phyloP scores from a whole-genome alignment of 2,113 vertebrate species.

The Dendropsophus ebraccatus region DNA sequence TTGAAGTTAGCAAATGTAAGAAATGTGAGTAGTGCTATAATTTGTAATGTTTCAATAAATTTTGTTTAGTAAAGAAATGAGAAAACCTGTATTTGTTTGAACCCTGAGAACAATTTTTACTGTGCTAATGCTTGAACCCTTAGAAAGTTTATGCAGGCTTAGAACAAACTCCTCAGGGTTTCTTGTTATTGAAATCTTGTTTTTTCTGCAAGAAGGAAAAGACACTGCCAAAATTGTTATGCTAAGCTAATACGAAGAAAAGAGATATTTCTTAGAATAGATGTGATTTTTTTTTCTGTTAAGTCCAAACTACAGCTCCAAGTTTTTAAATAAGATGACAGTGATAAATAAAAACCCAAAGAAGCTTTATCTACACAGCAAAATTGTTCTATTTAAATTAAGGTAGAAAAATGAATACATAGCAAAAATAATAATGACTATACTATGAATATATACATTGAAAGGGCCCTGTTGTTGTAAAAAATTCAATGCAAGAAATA shows the following conservation, averaged over 20 bases:
- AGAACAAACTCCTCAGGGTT: neutral
- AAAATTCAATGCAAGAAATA: neutral
- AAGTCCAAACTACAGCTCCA: neutral
- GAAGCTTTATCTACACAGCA: conserved; percentile 5
- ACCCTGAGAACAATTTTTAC: neutral
- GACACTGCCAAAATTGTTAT: neutral
- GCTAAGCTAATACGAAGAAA: conserved; percentile 13
- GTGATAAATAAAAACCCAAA: conserved; percentile 5
- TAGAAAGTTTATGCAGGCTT: neutral
- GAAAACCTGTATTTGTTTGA: neutral
- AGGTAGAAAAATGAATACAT: neutral
- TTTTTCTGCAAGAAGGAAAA: neutral
- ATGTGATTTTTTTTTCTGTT: neutral
- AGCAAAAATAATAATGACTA: neutral
- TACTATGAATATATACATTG: neutral
- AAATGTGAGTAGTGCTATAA: neutral
- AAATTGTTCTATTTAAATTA: neutral
- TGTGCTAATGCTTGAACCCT: neutral
- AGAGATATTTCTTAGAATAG: neutral
- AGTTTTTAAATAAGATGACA: conserved; percentile 13
- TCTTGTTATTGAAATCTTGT: neutral
- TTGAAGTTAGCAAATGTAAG: neutral
- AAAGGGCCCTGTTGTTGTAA: neutral
- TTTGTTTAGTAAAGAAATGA: neutral
- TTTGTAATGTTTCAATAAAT: neutral